phyloP scores from a whole-genome alignment of 2,797 vertebrate genomes.

The Prionace glauca region DNA sequence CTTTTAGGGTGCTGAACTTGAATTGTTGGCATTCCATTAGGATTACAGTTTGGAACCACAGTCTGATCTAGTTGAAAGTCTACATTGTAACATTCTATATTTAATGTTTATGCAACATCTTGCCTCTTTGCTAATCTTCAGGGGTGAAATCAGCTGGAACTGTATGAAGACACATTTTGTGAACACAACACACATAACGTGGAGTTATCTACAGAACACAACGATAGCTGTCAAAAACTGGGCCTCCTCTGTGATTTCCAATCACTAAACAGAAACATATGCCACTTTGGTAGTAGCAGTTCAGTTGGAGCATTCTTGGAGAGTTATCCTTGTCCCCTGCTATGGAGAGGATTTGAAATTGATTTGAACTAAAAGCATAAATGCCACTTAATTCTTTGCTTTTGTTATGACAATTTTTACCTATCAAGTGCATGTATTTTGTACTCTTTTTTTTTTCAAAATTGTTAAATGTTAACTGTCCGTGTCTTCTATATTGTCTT shows the following conservation, averaged over 20 bases:
- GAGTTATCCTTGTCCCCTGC: background rate
- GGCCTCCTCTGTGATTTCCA: conserved; percentile 72
- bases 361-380: conserved; percentile 9
- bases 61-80: background rate
- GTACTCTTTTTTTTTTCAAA: conserved; percentile 31
- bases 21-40: background rate
- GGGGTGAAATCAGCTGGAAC: conserved; percentile 71
- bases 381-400: conserved; percentile 20
- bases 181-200: conserved; percentile 70
- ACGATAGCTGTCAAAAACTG: conserved; percentile 74
- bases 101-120: background rate
- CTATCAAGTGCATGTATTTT: conserved; percentile 19
- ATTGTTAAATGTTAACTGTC: background rate
- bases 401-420: conserved; percentile 24
- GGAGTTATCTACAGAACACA: conserved; percentile 74
- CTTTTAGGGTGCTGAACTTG: background rate
- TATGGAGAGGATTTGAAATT: background rate
- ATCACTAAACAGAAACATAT: conserved; percentile 48
- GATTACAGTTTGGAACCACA: background rate
- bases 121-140: conserved; percentile 48
- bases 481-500: background rate
- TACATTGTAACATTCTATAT: background rate
- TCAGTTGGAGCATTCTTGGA: background rate
- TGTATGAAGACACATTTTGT: conserved; percentile 72
- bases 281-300: background rate